Percentiles rank a stretch among this genome's conserved stretches.
Evolutionary conservation across 2,888 invertebrate species (phyloP).

Genomic region (Drosophila mettleri): DNA sequence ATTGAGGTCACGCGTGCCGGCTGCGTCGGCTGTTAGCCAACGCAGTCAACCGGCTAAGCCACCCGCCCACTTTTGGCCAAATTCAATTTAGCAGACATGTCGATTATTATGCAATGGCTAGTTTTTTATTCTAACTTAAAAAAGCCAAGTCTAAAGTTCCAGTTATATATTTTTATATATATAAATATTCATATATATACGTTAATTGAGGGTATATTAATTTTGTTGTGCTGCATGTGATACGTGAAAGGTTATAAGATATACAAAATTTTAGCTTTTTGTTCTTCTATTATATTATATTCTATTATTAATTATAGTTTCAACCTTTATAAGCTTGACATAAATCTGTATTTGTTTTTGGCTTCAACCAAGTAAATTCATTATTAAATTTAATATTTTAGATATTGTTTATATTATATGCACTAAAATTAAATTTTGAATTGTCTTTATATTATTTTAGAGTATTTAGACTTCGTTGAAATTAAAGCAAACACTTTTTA

Average conservation of each 20-base stretch:
- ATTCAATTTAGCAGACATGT: slow-evolving; percentile 11
- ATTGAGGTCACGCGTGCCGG: slow-evolving; percentile 57
- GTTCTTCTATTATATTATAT: no score
- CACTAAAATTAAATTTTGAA: no score
- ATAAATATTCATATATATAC: not conserved
- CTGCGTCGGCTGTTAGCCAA: slow-evolving; percentile 35
- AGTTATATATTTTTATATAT: no score
- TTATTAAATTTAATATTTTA: no score
- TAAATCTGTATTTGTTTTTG: no score
- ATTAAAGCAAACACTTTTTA: no score
- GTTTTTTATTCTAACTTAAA: not conserved
- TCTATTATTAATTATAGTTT: no score
- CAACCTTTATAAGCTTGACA: no score
- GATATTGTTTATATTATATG: no score
- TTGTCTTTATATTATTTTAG: not conserved
- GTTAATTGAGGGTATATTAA: not conserved
- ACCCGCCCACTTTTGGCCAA: slow-evolving; percentile 32
- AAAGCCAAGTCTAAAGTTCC: not conserved
- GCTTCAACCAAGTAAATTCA: no score
- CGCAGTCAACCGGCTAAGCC: slow-evolving; percentile 8
- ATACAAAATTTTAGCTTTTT: no score
- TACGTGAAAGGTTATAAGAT: no score
- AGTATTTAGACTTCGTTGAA: not conserved
- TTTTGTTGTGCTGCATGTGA: not conserved
- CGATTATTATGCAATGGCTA: slow-evolving; percentile 1